Base-by-base conservation (phyloP, 2,888 invertebrate species). In the Cremastinae sp. region DNA sequence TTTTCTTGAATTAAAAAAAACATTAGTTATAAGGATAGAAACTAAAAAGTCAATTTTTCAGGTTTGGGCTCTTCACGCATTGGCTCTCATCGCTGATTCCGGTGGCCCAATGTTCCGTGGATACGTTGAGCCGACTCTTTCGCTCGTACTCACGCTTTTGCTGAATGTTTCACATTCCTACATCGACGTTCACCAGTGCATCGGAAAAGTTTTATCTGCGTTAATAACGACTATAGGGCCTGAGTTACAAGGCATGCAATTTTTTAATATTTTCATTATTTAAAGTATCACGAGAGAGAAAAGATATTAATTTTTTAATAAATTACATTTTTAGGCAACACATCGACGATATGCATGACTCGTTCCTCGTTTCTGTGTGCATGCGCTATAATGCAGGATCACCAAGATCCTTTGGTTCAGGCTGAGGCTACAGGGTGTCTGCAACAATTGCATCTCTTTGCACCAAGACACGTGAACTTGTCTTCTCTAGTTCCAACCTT, bases 51-150 rank as follows among this genome's bases (percentile, higher is more conserved):
- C 22, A 28, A 14, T 69, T 75, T 80, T 78, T 7, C 84, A 96
- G 95, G 96, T 98, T 36, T 99, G 99, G 99, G 96, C 99, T 0
- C 91, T 99, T 10, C 98, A 99, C 91, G 98, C 99, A 0, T 91
- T 99, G 20, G 96, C 98, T 0, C 92, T 99, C 78, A 96, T 99
- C 75, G 98, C 98, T 1, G 98, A 99, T 90, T 98, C 98, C 0
- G 98, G 99, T 0, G 99, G 99, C 0, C 99, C 99, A 0, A 98
- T 99, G 98, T 99, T 99, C 91, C 93, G 98, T 18, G 94, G 97
- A 22, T 99, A 98, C 90, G 98, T 99, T 14, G 99, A 99, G 87
- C 97, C 98, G 0, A 96, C 97, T 0, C 91, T 99, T 66, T 96
- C 96, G 8, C 92, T 98, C 61, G 95, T 96, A n/a, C 91, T 99